Conservation (phyloP, 2,797 vertebrate genomes). For the Siniperca undulata region DNA sequence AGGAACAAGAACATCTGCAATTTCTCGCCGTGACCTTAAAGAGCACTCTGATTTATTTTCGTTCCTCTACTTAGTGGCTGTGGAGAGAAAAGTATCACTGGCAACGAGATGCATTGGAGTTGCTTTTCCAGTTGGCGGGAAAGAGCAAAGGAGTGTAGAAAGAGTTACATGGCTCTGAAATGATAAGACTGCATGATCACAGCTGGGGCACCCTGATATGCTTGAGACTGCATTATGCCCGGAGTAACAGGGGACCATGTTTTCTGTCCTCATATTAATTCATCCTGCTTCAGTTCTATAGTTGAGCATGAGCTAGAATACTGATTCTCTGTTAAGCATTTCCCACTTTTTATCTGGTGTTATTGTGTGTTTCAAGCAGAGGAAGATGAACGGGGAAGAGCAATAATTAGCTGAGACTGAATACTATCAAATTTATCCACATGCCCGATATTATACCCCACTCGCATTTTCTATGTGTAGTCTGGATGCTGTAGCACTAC, state of each 20-base stretch:
- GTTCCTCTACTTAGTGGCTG: slow-evolving; percentile 34
- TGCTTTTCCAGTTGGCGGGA: slow-evolving; percentile 61
- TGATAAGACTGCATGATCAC: slow-evolving; percentile 76
- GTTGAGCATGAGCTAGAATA: slow-evolving; percentile 69
- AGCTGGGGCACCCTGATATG: slow-evolving; percentile 82
- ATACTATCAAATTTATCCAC: slow-evolving; percentile 49
- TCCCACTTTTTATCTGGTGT: slow-evolving; percentile 49
- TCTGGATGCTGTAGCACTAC: background rate
- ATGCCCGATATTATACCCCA: slow-evolving; percentile 1
- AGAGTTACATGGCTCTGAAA: slow-evolving; percentile 73
- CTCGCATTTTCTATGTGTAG: slow-evolving; percentile 27
- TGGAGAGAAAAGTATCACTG: slow-evolving; percentile 45
- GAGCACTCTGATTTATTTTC: slow-evolving; percentile 52
- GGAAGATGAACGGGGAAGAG: slow-evolving; percentile 31
- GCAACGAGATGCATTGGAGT: slow-evolving; percentile 67
- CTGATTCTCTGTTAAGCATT: slow-evolving; percentile 69
- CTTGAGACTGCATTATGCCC: slow-evolving; percentile 77
- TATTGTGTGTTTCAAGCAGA: slow-evolving; percentile 45
- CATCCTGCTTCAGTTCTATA: slow-evolving; percentile 56
- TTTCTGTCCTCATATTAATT: slow-evolving; percentile 71
- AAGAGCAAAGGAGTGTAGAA: slow-evolving; percentile 56
- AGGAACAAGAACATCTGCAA: slow-evolving; percentile 45
- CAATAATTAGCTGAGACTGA: slow-evolving; percentile 25
- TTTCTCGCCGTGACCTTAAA: slow-evolving; percentile 61
- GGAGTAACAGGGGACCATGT: slow-evolving; percentile 72